Evolutionary conservation across 23 tunicate genomes (phyloP).

Genomic region (Trididemnum miniatum): DNA sequence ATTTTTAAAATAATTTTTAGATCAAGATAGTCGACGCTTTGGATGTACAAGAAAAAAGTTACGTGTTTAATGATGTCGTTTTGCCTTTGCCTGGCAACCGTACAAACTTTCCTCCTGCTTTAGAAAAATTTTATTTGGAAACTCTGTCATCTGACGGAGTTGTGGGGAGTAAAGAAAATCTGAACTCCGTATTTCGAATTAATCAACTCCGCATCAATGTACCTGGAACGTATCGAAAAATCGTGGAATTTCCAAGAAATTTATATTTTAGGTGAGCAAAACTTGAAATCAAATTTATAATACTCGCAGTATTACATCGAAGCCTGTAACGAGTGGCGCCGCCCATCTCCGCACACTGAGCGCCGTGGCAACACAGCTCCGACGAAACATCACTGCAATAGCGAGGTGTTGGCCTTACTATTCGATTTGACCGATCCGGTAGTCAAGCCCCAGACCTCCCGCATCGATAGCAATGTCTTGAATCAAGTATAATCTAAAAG

Average conservation of each 20-base stretch:
- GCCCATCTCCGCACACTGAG: no score
- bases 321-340: no score
- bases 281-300: conserved; percentile 2
- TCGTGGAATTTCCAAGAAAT: conserved; percentile 51
- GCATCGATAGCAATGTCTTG: no score
- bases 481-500: no score
- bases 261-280: conserved; percentile 29
- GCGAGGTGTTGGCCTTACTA: no score
- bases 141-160: conserved; percentile 14
- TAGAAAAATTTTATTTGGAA: conserved; percentile 35
- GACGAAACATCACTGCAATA: no score
- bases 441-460: no score
- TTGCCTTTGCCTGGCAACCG: conserved; percentile 73
- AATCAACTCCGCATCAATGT: conserved; percentile 40
- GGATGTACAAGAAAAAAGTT: conserved; percentile 27
- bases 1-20: conserved; percentile 21
- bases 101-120: conserved; percentile 40
- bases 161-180: neutral
- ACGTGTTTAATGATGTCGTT: conserved; percentile 41
- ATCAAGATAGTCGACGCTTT: conserved; percentile 34
- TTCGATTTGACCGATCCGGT: no score
- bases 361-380: no score
- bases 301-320: no score
- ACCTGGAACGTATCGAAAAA: conserved; percentile 58
- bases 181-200: conserved; percentile 47